Conservation (phyloP, 2,797 vertebrate species). For the Diceros bicornis region DNA sequence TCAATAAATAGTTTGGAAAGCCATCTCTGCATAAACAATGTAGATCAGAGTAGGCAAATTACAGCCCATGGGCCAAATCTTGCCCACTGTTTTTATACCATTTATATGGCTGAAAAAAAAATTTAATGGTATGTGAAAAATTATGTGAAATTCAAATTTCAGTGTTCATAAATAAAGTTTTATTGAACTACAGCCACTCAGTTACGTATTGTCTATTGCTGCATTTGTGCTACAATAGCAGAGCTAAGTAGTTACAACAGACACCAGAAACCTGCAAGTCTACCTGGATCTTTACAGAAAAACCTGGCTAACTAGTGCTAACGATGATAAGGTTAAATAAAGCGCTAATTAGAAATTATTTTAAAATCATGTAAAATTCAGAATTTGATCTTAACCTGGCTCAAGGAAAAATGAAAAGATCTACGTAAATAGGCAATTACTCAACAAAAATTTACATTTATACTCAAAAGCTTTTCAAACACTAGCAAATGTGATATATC, state of each 20-base stretch:
- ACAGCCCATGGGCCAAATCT: neutral
- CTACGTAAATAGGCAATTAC: slow-evolving; percentile 29
- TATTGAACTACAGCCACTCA: neutral
- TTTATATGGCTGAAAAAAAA: neutral
- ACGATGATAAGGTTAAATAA: neutral
- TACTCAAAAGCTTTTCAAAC: slow-evolving; percentile 51
- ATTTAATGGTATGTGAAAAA: neutral
- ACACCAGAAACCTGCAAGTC: neutral
- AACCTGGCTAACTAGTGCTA: neutral
- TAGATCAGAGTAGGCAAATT: neutral
- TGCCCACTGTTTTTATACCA: neutral
- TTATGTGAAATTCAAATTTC: slow-evolving; percentile 21
- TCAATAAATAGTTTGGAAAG: slow-evolving; percentile 20
- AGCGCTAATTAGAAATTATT: slow-evolving; percentile 1
- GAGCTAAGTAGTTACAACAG: slow-evolving; percentile 17
- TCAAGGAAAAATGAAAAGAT: slow-evolving; percentile 47
- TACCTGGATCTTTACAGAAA: slow-evolving; percentile 4
- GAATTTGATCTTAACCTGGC: slow-evolving; percentile 34
- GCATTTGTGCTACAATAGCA: neutral
- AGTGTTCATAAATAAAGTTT: slow-evolving; percentile 20
- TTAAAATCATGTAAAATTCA: slow-evolving; percentile 59
- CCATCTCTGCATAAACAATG: neutral
- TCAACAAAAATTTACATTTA: slow-evolving; percentile 39
- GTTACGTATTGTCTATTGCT: neutral
- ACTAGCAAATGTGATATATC: neutral